Percentiles rank a stretch among this genome's conserved stretches.
Conservation (phyloP, 2,888 invertebrate species). For the Metallyticus violacea region DNA sequence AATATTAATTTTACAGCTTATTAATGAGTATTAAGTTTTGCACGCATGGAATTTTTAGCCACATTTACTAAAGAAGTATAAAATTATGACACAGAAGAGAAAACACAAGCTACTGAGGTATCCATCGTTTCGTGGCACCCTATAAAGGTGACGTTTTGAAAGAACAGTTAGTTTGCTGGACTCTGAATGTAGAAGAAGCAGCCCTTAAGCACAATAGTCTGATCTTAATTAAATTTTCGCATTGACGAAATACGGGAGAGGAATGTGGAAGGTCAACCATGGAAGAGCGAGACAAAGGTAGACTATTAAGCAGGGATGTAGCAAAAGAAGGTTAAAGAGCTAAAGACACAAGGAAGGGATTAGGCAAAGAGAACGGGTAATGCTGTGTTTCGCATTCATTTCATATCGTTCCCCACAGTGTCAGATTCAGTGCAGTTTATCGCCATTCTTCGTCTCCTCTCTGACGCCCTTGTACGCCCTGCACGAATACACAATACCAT, state of each 20-base stretch:
- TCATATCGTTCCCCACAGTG: neutral
- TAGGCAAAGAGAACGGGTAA: neutral
- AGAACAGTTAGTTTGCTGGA: too few species aligned
- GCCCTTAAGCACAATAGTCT: neutral
- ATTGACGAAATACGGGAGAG: neutral
- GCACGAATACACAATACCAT: neutral
- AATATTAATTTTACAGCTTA: too few species aligned
- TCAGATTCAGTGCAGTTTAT: conserved; percentile 10
- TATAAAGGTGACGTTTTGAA: too few species aligned
- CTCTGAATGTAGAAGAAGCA: neutral
- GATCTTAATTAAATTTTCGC: neutral
- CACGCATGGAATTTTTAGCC: too few species aligned
- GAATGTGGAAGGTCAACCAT: neutral
- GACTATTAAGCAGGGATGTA: neutral
- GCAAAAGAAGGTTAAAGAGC: neutral
- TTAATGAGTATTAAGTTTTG: too few species aligned
- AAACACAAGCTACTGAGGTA: too few species aligned
- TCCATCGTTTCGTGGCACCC: too few species aligned
- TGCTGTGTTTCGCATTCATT: conserved; percentile 1
- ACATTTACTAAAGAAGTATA: too few species aligned
- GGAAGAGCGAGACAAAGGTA: neutral
- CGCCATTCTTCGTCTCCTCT: neutral
- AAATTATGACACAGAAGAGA: too few species aligned
- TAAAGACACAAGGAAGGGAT: neutral
- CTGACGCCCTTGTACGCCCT: neutral